phyloP scores from a whole-genome alignment of 1,140 invertebrate species.

The Bombus confusus region DNA sequence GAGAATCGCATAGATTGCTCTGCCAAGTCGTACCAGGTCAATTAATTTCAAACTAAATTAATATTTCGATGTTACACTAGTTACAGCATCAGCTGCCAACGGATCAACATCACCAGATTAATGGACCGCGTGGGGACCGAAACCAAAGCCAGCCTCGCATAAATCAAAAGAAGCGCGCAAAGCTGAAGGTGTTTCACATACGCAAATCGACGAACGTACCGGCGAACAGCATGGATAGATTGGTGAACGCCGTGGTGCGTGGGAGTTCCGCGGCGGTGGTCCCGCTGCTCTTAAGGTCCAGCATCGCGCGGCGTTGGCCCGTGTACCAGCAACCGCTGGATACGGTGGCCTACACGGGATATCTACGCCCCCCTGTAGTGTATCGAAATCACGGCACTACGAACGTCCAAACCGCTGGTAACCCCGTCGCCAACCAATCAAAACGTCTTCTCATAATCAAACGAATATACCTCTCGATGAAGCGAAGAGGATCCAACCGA shows the following conservation, averaged over 20 bases:
- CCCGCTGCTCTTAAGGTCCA: slow-evolving; percentile 86
- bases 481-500: not conserved
- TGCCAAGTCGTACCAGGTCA: rapidly evolving
- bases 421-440: slow-evolving; percentile 17
- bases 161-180: not conserved
- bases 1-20: too few species aligned
- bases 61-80: not conserved
- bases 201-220: slow-evolving; percentile 78
- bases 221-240: slow-evolving; percentile 86
- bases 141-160: not conserved
- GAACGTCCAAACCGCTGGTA: slow-evolving; percentile 31
- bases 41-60: not conserved
- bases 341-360: slow-evolving; percentile 28
- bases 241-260: slow-evolving; percentile 84
- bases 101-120: not conserved
- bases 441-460: slow-evolving; percentile 55
- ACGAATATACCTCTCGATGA: not conserved
- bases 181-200: not conserved
- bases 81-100: not conserved
- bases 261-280: slow-evolving; percentile 84
- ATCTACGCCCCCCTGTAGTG: not conserved
- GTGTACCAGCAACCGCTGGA: slow-evolving; percentile 36
- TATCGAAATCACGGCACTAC: slow-evolving; percentile 44
- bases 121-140: not conserved
- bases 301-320: slow-evolving; percentile 78